Base-by-base conservation (phyloP, 1,140 invertebrate genomes). In the Lepidurus arcticus region DNA sequence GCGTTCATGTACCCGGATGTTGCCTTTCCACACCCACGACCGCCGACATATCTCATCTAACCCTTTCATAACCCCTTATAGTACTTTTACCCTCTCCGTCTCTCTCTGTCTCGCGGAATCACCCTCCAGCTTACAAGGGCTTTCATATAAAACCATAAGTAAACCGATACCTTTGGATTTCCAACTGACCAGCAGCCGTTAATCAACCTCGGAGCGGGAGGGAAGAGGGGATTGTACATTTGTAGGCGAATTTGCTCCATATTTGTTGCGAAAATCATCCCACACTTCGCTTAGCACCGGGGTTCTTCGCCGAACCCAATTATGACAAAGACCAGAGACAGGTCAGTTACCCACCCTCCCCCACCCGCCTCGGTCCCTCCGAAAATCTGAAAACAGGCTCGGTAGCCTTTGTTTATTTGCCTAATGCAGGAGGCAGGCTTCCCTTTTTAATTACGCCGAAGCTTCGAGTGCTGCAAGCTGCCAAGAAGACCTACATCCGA, bases 351-450 rank as follows among this genome's bases (percentile, higher is more conserved):
- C 53, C 53, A n/a, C 53, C 8, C 53, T n/a, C 13, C 47, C 13
- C 47, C 47, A n/a, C 47, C 13, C 21, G 21, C 13, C 21, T 65
- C 21, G 9, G 16, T 21, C 53, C 53, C 53, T 65, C 16, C 53
- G 53, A 65, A 65, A 65, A 65, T 65, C 53, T 65, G 53, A 65
- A 65, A 65, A 65, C 53, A 65, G 53, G 53, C 53, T 65, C 16
- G 53, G 53, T 65, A 65, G 53, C 53, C 53, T 65, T 65, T 65
- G 53, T 65, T 65, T 65, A 65, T 65, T 65, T 65, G 53, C 53
- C 53, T 65, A 65, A 65, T 65, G 53, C 53, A 65, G 9, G 45
- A 65, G 53, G 53, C 53, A 65, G 53, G 53, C 53, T 65, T 65
- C 53, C 53, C 16, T 65, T 65, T 65, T 65, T 65, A 65, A 65